Conservation (phyloP, 2,888 invertebrate species). For the Caenorhabditis sp. region DNA sequence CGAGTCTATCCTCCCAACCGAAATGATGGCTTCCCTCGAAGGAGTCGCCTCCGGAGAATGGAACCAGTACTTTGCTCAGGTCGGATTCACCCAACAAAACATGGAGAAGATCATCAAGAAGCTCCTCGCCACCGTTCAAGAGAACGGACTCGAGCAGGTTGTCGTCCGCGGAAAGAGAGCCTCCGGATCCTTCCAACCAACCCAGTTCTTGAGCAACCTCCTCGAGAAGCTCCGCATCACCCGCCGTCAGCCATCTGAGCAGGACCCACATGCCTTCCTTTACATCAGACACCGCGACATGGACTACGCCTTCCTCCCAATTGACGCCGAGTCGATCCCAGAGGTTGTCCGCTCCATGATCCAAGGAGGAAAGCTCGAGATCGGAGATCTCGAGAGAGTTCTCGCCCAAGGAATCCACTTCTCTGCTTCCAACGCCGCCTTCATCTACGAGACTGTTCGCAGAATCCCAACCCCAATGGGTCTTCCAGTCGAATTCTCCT, state of each 20-base stretch:
- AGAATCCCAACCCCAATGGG: conserved; percentile 68
- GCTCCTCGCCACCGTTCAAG: conserved; percentile 58
- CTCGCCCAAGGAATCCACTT: conserved; percentile 66
- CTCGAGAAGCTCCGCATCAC: conserved; percentile 65
- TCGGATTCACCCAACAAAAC: conserved; percentile 70
- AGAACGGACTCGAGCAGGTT: conserved; percentile 68
- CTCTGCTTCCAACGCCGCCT: conserved; percentile 62
- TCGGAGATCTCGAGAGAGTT: conserved; percentile 66
- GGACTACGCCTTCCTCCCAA: conserved; percentile 78
- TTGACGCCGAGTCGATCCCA: conserved; percentile 73
- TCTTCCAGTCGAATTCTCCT: conserved; percentile 72
- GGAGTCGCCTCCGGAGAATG: conserved; percentile 74
- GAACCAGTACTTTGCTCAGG: conserved; percentile 68
- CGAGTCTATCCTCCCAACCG: conserved; percentile 73
- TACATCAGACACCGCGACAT: conserved; percentile 74
- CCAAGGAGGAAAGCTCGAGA: conserved; percentile 66
- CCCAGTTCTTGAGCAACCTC: conserved; percentile 63
- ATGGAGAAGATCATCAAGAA: conserved; percentile 67
- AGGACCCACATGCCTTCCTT: conserved; percentile 68
- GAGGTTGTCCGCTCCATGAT: conserved; percentile 83
- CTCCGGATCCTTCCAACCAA: conserved; percentile 64
- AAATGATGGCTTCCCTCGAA: conserved; percentile 74
- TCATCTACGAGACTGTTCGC: conserved; percentile 70
- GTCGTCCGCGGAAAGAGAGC: conserved; percentile 71
- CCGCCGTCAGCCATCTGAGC: conserved; percentile 60